These are phyloP conservation scores for Sipha maydis DNA, from an alignment of 2,888 invertebrate species.

Conservation along the genomic window DNA sequence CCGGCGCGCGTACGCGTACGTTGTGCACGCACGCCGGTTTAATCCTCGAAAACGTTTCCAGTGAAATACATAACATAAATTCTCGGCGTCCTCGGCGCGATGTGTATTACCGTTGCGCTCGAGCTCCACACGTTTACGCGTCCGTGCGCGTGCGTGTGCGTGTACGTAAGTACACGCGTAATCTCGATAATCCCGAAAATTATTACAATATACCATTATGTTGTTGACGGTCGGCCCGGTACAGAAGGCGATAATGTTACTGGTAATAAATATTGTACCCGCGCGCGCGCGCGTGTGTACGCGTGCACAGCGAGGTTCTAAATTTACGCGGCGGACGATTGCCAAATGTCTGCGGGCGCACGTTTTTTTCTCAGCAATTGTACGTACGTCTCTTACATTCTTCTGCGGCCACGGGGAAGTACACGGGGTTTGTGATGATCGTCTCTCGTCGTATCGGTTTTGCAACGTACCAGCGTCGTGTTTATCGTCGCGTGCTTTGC, in stretches of 20 bases:
- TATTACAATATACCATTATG: background rate
- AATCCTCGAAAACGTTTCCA: background rate
- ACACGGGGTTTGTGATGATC: no score
- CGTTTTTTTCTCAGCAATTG: background rate
- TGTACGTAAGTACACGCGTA: background rate
- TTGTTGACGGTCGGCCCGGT: background rate
- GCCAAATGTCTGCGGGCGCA: background rate
- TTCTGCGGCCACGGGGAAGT: background rate
- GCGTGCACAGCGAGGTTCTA: no score
- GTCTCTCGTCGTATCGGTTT: no score
- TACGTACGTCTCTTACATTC: background rate
- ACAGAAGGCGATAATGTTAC: background rate
- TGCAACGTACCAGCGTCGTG: no score
- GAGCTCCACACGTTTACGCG: background rate
- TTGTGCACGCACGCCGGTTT: background rate
- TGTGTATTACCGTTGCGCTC: background rate
- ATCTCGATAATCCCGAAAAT: slow-evolving; percentile 1
- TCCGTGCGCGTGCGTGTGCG: no score
- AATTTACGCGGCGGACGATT: background rate
- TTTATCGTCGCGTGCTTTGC: no score
- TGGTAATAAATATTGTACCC: background rate
- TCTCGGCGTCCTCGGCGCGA: background rate
- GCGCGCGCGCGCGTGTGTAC: background rate
- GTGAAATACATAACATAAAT: background rate
- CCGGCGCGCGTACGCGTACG: background rate